phyloP scores from a whole-genome alignment of 2,888 invertebrate species.

The Mycalesis mineus region DNA sequence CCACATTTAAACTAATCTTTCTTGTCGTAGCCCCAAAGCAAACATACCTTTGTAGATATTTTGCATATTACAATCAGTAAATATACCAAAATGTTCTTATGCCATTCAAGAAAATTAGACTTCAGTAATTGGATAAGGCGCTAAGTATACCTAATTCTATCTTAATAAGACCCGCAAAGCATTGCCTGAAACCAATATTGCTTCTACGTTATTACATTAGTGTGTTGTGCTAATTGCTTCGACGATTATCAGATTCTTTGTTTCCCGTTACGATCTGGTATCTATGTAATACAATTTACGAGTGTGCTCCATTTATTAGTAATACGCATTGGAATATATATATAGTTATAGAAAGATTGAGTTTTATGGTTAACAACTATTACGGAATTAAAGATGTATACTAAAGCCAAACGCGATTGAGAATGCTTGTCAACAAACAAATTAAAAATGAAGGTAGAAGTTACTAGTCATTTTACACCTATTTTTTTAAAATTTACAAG shows the following conservation, averaged over 20 bases:
- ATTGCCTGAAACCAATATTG: constrained; percentile 8
- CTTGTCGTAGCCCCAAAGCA: background rate
- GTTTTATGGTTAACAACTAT: too few relatives aligned
- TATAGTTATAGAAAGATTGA: too few relatives aligned
- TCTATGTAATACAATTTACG: background rate
- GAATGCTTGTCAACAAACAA: too few relatives aligned
- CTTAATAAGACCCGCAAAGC: constrained; percentile 2
- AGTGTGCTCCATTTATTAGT: background rate
- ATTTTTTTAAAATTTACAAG: too few relatives aligned
- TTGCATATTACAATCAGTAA: background rate
- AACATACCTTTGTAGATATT: too few relatives aligned
- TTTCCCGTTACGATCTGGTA: background rate
- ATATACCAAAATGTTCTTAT: constrained; percentile 8
- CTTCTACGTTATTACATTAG: background rate
- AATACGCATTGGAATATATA: too few relatives aligned
- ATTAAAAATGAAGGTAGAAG: too few relatives aligned
- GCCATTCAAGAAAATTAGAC: constrained; percentile 15
- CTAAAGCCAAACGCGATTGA: too few relatives aligned
- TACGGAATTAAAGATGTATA: too few relatives aligned
- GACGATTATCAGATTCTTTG: constrained; percentile 4
- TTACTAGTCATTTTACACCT: too few relatives aligned
- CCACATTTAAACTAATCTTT: constrained; percentile 10
- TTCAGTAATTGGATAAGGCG: constrained; percentile 15
- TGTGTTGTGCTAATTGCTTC: background rate
- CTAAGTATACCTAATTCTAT: constrained; percentile 1